phyloP scores from a whole-genome alignment of 2,797 vertebrate species.

The Fistularia commersonii region DNA sequence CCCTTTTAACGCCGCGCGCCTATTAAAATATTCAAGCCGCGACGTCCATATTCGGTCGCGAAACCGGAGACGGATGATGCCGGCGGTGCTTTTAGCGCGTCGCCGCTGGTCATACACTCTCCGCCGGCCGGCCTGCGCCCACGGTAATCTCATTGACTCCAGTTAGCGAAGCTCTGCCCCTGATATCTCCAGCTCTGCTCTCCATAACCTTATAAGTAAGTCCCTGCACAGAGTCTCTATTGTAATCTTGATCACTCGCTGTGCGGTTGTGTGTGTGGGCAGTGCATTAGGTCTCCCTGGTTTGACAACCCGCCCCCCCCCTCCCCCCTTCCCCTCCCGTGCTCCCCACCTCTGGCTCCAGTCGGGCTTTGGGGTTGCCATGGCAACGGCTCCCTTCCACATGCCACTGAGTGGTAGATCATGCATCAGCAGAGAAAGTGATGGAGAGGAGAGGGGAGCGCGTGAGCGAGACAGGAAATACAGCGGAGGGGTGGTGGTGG shows the following conservation, averaged over 20 bases:
- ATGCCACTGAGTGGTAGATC: conserved; percentile 73
- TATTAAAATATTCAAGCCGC: no score
- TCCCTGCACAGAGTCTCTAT: conserved; percentile 67
- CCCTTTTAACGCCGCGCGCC: no score
- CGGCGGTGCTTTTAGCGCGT: conserved; percentile 36
- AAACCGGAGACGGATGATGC: conserved; percentile 45
- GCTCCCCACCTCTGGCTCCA: conserved; percentile 44
- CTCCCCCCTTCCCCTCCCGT: neutral
- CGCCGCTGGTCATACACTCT: conserved; percentile 20
- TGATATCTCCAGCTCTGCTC: conserved; percentile 65
- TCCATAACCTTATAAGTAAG: conserved; percentile 76
- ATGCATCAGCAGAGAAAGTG: conserved; percentile 67
- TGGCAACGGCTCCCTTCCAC: conserved; percentile 69
- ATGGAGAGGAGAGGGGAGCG: conserved; percentile 37
- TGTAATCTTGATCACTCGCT: conserved; percentile 71
- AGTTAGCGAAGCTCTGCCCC: conserved; percentile 59
- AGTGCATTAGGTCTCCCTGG: conserved; percentile 60
- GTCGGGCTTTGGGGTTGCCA: conserved; percentile 66
- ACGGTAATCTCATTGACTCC: conserved; percentile 68
- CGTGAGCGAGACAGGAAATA: conserved; percentile 4
- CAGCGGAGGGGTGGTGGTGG: conserved; percentile 43
- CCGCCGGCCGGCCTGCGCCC: conserved; percentile 48
- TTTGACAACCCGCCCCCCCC: conserved; percentile 35
- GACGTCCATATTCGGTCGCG: no score
- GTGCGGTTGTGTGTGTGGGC: conserved; percentile 46